Evolutionary conservation across 2,888 invertebrate species (phyloP), one percentile per base, ranked within the genome.

Genomic region (Plutella xylostella): DNA sequence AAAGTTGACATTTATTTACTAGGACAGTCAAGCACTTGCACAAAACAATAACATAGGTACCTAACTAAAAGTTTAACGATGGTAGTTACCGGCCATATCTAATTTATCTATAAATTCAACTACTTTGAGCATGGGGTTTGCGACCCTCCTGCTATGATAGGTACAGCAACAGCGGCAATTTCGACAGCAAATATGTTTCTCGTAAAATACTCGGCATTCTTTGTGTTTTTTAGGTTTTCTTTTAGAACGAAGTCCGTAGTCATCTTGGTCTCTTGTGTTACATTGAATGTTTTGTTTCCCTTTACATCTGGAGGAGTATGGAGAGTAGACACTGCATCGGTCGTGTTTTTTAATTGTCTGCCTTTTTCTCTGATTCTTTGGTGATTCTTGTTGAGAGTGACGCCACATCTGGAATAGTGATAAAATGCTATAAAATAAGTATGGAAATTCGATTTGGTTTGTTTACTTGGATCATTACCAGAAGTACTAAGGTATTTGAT

Each of bases 91-190:
- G n/a, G n/a, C n/a, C n/a, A n/a, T n/a, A n/a, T n/a, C n/a, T 17
- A n/a, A 3, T 15, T 11, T 4, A 7, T 79, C 75, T 31, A 80
- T 67, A 48, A 70, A 71, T 14, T 55, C 58, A 18, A 71, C 67
- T 45, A 80, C 61, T 57, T 71, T 65, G 22, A 70, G 47, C 66
- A 79, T 72, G 1, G 76, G 74, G 46, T 69, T 68, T 15, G 59
- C 48, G 4, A 65, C 56, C 49, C 54, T 61, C 25, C 51, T 56
- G 18, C 60, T 37, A n/a, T 11, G 37, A n/a, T 33, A n/a, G n/a
- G n/a, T n/a, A 6, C n/a, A 28, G n/a, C n/a, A 9, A 28, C 28
- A 28, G 3, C 3, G 28, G 28, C 11, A 28, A 28, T 28, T 28
- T 28, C 3, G 2, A 28, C n/a, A n/a, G n/a, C n/a, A n/a, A n/a